Percentiles rank a stretch among this genome's conserved stretches.
phyloP scores from a whole-genome alignment of 2,888 invertebrate genomes.

The Suillia variegata region DNA sequence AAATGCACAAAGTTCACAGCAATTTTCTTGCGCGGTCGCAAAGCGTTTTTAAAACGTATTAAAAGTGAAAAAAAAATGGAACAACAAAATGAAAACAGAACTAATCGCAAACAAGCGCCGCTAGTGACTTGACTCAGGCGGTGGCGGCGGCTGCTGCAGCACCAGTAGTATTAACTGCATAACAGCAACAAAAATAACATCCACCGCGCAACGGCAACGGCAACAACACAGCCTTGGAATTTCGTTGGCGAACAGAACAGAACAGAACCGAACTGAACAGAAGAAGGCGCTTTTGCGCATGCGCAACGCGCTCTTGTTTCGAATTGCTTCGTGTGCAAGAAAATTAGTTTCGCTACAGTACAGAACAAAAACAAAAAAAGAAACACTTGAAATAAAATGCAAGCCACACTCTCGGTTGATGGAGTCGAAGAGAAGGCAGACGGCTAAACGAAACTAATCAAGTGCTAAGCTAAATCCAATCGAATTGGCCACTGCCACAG shows the following conservation, averaged over 20 bases:
- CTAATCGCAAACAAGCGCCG: slow-evolving; percentile 41
- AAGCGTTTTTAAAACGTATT: slow-evolving; percentile 20
- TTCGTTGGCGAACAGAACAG: background rate
- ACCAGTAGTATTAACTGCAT: too few species aligned
- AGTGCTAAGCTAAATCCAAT: slow-evolving; percentile 59
- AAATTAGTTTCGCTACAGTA: slow-evolving; percentile 57
- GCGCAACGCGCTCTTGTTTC: slow-evolving; percentile 50
- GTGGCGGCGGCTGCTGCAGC: slow-evolving; percentile 31
- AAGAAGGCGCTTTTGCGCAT: slow-evolving; percentile 30
- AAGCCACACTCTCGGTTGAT: too few species aligned
- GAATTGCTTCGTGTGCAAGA: slow-evolving; percentile 60
- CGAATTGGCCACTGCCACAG: slow-evolving; percentile 38
- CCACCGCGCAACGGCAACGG: slow-evolving; percentile 15
- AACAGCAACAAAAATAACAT: slow-evolving; percentile 28
- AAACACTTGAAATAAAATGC: slow-evolving; percentile 3
- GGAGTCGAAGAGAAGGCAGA: too few species aligned
- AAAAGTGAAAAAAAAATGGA: too few species aligned
- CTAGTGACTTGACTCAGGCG: slow-evolving; percentile 37
- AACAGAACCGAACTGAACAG: slow-evolving; percentile 32
- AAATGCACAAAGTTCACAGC: slow-evolving; percentile 58
- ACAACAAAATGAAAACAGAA: slow-evolving; percentile 26
- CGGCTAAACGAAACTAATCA: slow-evolving; percentile 54
- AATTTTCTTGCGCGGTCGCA: slow-evolving; percentile 42
- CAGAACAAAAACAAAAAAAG: slow-evolving; percentile 23
- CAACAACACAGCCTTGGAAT: slow-evolving; percentile 28